phyloP scores from a whole-genome alignment of 2,888 invertebrate species.

The Digitonthophagus gazella region DNA sequence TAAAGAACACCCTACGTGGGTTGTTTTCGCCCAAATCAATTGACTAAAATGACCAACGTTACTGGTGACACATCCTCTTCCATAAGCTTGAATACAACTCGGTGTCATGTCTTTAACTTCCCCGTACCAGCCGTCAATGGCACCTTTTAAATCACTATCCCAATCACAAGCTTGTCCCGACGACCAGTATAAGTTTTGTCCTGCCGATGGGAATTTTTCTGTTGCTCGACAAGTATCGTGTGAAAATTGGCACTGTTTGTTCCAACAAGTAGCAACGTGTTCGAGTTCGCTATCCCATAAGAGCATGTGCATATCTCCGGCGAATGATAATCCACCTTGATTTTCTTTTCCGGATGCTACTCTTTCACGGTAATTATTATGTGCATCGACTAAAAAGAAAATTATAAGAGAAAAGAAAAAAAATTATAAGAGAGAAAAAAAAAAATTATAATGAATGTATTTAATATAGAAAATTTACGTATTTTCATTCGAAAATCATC shows the following conservation, averaged over 20 bases:
- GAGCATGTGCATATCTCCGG: not conserved
- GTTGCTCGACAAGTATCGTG: slow-evolving; percentile 6
- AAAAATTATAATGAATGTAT: no score
- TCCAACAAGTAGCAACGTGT: not conserved
- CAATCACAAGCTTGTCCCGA: not conserved
- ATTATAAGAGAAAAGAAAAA: no score
- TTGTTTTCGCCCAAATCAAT: slow-evolving; percentile 23
- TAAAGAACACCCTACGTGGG: slow-evolving; percentile 18
- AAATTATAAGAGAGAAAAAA: no score
- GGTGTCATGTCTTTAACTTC: not conserved
- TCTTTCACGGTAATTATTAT: not conserved
- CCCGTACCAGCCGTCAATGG: not conserved
- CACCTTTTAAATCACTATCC: not conserved
- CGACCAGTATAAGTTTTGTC: not conserved
- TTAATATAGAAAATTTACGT: no score
- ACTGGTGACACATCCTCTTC: not conserved
- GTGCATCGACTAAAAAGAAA: not conserved
- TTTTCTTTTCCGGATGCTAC: slow-evolving; percentile 1
- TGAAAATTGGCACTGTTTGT: not conserved
- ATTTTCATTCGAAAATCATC: no score
- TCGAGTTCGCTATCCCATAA: not conserved
- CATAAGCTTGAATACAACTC: not conserved
- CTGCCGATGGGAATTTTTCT: not conserved
- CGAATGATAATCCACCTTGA: not conserved
- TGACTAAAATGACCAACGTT: not conserved